phyloP scores from a whole-genome alignment of 2,888 invertebrate species.

The Heliconius sara region DNA sequence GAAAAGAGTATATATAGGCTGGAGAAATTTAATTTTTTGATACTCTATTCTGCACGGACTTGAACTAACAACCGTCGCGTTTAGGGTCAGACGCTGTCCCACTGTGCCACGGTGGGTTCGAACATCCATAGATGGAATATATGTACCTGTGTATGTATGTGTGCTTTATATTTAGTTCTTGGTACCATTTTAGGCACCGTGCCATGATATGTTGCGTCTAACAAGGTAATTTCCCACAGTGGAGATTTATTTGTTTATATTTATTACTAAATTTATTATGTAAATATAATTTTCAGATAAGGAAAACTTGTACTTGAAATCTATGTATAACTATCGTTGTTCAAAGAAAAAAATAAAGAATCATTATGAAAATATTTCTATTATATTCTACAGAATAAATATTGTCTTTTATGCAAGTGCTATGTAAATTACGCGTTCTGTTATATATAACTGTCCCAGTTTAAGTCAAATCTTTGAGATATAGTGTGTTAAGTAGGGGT shows the following conservation, averaged over 20 bases:
- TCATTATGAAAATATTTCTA: neutral
- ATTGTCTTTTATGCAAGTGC: neutral
- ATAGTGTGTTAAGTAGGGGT: too few relatives aligned
- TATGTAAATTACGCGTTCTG: neutral
- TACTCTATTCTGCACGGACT: neutral
- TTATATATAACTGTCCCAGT: neutral
- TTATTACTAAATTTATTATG: neutral
- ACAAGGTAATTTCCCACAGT: slow-evolving; percentile 23
- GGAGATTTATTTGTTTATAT: neutral
- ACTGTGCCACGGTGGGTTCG: neutral
- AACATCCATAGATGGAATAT: neutral
- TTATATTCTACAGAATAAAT: neutral
- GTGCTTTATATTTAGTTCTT: neutral
- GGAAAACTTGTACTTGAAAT: slow-evolving; percentile 2
- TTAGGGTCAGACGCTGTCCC: neutral
- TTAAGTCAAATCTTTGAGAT: too few relatives aligned
- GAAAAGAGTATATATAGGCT: too few relatives aligned
- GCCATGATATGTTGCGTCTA: slow-evolving; percentile 18
- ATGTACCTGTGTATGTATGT: neutral
- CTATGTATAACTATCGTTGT: neutral
- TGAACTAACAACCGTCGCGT: neutral
- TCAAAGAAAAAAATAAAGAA: neutral
- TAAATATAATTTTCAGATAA: neutral
- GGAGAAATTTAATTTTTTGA: too few relatives aligned
- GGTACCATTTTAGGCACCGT: slow-evolving; percentile 26